Conservation (phyloP, 2,113 vertebrate species). For the Crotophaga sulcirostris region DNA sequence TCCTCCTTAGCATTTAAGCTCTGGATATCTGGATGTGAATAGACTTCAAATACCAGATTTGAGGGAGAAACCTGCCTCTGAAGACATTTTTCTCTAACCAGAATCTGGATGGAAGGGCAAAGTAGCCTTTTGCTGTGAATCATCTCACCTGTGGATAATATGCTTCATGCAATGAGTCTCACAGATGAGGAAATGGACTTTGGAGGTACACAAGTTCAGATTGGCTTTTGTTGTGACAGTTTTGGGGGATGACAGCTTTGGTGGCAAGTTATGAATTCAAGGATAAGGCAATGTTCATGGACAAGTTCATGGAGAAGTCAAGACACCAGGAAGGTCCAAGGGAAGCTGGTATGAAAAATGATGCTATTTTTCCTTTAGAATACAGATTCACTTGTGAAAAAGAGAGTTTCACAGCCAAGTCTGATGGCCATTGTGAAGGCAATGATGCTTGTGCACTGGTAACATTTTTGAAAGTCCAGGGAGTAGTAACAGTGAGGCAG, state of each 20-base stretch:
- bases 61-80: not conserved
- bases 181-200: not conserved
- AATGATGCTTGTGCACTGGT: not conserved
- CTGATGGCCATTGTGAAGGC: not conserved
- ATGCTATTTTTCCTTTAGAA: not conserved
- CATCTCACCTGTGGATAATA: not conserved
- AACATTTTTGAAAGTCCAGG: not conserved
- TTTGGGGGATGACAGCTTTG: not conserved
- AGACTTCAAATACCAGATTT: not conserved
- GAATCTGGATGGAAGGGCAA: rapidly evolving
- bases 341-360: not conserved
- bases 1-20: not conserved
- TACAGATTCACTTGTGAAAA: not conserved
- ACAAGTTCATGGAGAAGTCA: not conserved
- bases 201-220: not conserved
- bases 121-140: not conserved
- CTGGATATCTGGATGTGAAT: not conserved
- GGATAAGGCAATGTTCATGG: not conserved
- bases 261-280: not conserved
- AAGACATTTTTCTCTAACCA: not conserved
- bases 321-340: not conserved
- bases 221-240: not conserved
- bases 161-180: not conserved
- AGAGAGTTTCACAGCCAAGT: not conserved
- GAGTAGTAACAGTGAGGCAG: not conserved